Evolutionary conservation across 2,797 vertebrate species (phyloP).

Genomic region (Tinamus major): DNA sequence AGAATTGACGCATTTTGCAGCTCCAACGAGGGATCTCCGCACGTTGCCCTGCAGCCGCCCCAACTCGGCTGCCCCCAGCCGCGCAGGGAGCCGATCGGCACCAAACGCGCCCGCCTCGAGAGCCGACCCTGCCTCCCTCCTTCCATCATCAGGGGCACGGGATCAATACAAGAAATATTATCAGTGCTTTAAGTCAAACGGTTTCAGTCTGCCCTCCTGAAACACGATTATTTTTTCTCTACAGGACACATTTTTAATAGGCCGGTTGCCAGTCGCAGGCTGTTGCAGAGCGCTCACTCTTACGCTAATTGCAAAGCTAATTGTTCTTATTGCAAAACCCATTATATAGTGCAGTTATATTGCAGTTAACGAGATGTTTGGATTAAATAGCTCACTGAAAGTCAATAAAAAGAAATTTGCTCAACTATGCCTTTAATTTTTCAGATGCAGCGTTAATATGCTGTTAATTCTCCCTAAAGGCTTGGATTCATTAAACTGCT

Average conservation of each 20-base stretch:
- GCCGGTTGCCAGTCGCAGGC: slow-evolving; percentile 58
- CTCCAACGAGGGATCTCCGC: background rate
- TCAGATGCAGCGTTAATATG: slow-evolving; percentile 74
- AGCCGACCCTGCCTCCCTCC: background rate
- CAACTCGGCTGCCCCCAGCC: no score
- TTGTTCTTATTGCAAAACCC: slow-evolving; percentile 84
- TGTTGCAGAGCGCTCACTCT: slow-evolving; percentile 73
- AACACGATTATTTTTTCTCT: background rate
- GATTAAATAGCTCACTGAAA: slow-evolving; percentile 86
- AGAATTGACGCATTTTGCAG: background rate
- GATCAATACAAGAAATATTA: background rate
- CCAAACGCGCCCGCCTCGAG: background rate
- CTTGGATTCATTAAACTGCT: slow-evolving; percentile 72
- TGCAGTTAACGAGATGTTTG: slow-evolving; percentile 85
- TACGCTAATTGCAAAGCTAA: slow-evolving; percentile 84
- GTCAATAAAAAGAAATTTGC: slow-evolving; percentile 86
- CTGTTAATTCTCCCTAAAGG: slow-evolving; percentile 72
- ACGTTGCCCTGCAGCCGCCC: no score
- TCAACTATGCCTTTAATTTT: slow-evolving; percentile 81
- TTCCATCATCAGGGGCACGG: background rate
- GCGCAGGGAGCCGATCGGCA: background rate
- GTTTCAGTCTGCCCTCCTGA: background rate
- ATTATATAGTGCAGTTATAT: slow-evolving; percentile 82
- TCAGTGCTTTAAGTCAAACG: background rate
- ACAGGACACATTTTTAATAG: slow-evolving; percentile 20